Conservation (phyloP, 2,888 invertebrate species). For the Ectobius pallidus region DNA sequence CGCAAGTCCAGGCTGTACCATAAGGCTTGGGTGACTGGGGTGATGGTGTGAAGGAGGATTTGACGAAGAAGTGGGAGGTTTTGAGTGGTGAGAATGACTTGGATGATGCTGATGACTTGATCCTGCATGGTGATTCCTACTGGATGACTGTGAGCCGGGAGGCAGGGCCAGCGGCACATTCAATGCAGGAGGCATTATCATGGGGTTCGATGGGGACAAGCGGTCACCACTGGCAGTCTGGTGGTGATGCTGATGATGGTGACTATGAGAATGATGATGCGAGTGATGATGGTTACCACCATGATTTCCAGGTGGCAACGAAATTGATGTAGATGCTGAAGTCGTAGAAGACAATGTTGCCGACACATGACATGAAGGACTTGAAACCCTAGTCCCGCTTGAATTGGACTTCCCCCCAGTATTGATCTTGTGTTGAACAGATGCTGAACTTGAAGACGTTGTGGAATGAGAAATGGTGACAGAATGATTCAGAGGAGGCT, state of each 20-base stretch:
- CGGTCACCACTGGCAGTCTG: slow-evolving; percentile 25
- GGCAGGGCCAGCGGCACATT: slow-evolving; percentile 27
- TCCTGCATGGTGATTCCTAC: slow-evolving; percentile 26
- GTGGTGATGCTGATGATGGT: slow-evolving; percentile 39
- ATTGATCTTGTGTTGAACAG: slow-evolving; percentile 67
- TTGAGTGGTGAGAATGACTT: slow-evolving; percentile 65
- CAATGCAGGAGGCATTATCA: slow-evolving; percentile 22
- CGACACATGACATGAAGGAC: slow-evolving; percentile 58
- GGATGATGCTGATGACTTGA: slow-evolving; percentile 35
- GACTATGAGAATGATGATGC: slow-evolving; percentile 42
- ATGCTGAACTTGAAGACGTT: slow-evolving; percentile 69
- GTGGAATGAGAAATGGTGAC: slow-evolving; percentile 72
- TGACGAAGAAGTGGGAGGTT: slow-evolving; percentile 60
- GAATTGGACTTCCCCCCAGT: slow-evolving; percentile 47
- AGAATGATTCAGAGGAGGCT: slow-evolving; percentile 33
- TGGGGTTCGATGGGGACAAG: slow-evolving; percentile 15
- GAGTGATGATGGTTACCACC: slow-evolving; percentile 69
- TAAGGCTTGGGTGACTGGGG: slow-evolving; percentile 48
- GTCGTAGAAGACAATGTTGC: slow-evolving; percentile 60
- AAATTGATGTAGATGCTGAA: slow-evolving; percentile 57
- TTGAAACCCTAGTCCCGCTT: slow-evolving; percentile 27
- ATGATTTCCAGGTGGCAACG: slow-evolving; percentile 60
- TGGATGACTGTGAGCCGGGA: background rate
- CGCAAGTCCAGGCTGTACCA: slow-evolving; percentile 62
- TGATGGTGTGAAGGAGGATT: slow-evolving; percentile 31